Conservation (phyloP, 2,113 vertebrate species). For the Epinephelus cyanopodus region DNA sequence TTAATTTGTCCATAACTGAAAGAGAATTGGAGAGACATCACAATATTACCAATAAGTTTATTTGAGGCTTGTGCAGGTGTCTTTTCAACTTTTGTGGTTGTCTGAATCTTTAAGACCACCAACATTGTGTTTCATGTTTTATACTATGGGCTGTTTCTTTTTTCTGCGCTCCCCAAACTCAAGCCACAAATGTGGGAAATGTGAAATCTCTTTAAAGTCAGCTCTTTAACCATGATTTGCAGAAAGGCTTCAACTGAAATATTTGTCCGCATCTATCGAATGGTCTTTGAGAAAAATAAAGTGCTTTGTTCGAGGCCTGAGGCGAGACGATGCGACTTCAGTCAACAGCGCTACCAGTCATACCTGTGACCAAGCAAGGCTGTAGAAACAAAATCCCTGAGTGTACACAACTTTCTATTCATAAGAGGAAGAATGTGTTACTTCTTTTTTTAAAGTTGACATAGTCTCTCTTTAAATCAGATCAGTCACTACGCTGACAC, state of each 20-base stretch:
- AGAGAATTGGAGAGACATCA: conserved; percentile 38
- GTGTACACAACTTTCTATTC: not conserved
- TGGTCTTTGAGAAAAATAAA: not conserved
- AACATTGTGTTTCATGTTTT: conserved; percentile 37
- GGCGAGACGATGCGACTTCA: conserved; percentile 17
- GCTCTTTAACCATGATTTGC: not conserved
- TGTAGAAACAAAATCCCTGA: not conserved
- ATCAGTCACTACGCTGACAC: not conserved
- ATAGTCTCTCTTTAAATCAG: conserved; percentile 37
- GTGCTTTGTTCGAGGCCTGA: conserved; percentile 4
- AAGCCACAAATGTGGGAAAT: conserved; percentile 18
- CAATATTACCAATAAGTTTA: conserved; percentile 4
- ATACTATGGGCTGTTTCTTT: not conserved
- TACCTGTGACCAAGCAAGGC: conserved; percentile 3
- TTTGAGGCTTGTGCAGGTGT: conserved; percentile 9
- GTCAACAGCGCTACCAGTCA: conserved; percentile 1
- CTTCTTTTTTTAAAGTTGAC: conserved; percentile 10
- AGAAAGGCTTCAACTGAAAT: not conserved
- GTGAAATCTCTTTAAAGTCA: not conserved
- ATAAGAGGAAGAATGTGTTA: not conserved
- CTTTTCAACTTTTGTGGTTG: conserved; percentile 39
- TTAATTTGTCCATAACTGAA: conserved; percentile 7
- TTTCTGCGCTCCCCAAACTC: conserved; percentile 4
- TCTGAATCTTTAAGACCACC: conserved; percentile 21
- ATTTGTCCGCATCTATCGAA: conserved; percentile 1